phyloP scores from a whole-genome alignment of 2,113 vertebrate species.

The Bucco capensis region DNA sequence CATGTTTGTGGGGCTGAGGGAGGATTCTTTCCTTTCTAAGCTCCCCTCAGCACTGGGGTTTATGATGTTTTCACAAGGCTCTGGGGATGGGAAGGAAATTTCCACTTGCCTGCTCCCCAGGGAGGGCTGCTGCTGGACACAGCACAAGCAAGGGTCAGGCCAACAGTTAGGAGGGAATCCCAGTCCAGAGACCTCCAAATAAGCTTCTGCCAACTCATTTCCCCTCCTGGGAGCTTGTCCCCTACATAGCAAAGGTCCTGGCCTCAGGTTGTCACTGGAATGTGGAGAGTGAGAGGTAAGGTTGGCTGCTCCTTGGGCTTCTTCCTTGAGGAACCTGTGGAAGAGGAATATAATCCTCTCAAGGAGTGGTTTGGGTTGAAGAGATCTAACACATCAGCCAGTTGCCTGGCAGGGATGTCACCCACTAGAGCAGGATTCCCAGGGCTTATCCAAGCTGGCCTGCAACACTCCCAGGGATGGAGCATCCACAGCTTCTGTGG shows the following conservation, averaged over 20 bases:
- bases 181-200: not conserved
- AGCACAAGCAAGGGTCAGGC: not conserved
- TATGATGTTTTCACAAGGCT: constrained; percentile 60
- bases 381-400: too few relatives aligned
- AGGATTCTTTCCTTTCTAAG: not conserved
- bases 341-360: not conserved
- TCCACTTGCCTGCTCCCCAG: constrained; percentile 34
- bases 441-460: too few relatives aligned
- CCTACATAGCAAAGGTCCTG: not conserved
- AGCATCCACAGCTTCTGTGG: too few relatives aligned
- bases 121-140: not conserved
- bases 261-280: not conserved
- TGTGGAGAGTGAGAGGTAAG: fast-evolving
- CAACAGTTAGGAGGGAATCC: not conserved
- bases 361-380: too few relatives aligned
- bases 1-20: not conserved
- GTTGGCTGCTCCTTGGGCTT: not conserved
- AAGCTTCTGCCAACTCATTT: not conserved
- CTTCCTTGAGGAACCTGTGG: not conserved
- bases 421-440: too few relatives aligned
- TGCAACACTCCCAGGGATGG: too few relatives aligned
- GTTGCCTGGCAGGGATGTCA: too few relatives aligned
- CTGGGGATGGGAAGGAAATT: constrained; percentile 60
- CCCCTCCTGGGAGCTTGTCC: fast-evolving
- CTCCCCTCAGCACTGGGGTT: constrained; percentile 5